A percentile compares a stretch with the other conserved stretches of the same genome.
Conservation (phyloP, 2,797 vertebrate species). For the Pipistrellus pipistrellus region DNA sequence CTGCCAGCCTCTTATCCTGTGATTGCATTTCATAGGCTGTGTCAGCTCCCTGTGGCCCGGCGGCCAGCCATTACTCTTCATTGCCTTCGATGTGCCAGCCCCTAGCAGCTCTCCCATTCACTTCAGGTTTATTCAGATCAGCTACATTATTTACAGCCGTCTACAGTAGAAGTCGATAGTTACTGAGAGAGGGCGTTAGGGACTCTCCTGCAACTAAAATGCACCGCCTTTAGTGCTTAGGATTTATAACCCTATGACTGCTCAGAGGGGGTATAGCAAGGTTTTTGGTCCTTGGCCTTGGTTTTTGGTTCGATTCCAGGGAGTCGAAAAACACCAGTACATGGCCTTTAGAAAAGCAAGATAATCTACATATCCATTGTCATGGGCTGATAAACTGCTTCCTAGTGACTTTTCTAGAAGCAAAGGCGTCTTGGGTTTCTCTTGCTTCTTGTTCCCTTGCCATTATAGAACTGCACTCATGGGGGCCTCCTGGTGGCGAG, state of each 20-base stretch:
- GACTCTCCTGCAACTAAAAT: neutral
- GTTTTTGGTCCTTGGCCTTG: neutral
- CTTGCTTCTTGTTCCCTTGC: neutral
- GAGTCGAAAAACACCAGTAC: neutral
- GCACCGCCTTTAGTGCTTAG: neutral
- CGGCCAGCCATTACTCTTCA: neutral
- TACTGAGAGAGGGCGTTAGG: neutral
- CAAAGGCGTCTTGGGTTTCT: neutral
- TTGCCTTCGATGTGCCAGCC: neutral
- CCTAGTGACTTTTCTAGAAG: neutral
- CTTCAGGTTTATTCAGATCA: neutral
- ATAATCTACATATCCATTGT: neutral
- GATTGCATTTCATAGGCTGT: neutral
- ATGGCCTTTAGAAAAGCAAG: neutral
- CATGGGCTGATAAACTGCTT: neutral
- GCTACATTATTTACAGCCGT: neutral
- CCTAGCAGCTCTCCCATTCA: neutral
- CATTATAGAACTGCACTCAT: accelerated
- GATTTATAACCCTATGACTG: neutral
- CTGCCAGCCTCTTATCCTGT: neutral
- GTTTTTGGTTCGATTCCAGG: neutral
- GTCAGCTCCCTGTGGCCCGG: neutral
- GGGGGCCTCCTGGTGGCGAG: neutral
- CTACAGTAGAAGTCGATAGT: neutral
- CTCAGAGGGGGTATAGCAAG: neutral